Conservation (phyloP, 2,797 vertebrate genomes). For the Huso huso region DNA sequence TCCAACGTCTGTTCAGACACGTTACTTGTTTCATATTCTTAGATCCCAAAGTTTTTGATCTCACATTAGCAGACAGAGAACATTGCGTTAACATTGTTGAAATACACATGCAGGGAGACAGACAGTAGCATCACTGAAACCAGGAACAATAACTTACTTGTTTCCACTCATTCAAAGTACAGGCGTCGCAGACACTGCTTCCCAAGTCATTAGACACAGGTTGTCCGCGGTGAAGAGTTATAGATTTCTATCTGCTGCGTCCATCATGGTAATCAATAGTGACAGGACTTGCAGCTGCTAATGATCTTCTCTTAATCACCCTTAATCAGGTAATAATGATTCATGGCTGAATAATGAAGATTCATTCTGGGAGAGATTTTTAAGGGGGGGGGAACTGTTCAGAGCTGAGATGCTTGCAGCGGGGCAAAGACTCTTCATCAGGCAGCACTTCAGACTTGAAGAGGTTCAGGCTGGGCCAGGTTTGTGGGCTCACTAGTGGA, state of each 20-base stretch:
- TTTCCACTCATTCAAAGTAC: not conserved
- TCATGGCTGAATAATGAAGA: constrained; percentile 55
- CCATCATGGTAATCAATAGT: constrained; percentile 63
- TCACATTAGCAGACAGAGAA: no score
- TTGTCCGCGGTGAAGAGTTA: constrained; percentile 40
- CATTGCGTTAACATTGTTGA: not conserved
- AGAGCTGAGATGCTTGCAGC: not conserved
- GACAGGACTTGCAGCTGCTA: constrained; percentile 73
- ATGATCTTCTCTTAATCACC: constrained; percentile 73
- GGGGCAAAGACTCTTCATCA: not conserved
- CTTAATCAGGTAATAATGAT: constrained; percentile 73
- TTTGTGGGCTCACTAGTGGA: not conserved
- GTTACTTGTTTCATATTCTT: no score
- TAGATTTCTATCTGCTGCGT: constrained; percentile 40
- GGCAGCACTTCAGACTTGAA: not conserved
- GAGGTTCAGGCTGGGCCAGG: not conserved
- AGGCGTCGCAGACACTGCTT: constrained; percentile 52
- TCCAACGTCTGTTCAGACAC: no score
- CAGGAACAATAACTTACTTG: not conserved
- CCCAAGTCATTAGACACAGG: constrained; percentile 33
- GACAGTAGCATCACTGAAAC: no score
- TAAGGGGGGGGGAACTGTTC: not conserved
- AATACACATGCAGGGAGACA: not conserved
- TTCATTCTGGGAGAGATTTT: constrained; percentile 19
- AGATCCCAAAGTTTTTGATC: no score